phyloP scores from a whole-genome alignment of 2,797 vertebrate species.

The Poeciliopsis paucimaculata region DNA sequence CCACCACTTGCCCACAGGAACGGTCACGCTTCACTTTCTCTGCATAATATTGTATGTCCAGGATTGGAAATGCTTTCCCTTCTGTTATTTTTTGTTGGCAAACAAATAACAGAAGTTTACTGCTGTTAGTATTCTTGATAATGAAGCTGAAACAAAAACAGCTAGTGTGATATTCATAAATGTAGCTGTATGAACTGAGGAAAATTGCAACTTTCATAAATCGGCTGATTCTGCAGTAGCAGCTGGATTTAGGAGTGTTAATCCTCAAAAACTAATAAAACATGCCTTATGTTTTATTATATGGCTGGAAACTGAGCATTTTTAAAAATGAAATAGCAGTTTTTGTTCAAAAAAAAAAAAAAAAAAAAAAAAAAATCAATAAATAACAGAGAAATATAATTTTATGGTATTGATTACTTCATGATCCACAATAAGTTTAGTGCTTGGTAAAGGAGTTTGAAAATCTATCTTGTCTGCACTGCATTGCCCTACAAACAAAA shows the following conservation, averaged over 20 bases:
- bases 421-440: not conserved
- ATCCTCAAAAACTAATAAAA: not conserved
- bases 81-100: slow-evolving; percentile 2
- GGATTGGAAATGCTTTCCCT: not conserved
- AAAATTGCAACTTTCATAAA: not conserved
- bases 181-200: not conserved
- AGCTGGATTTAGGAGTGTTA: not conserved
- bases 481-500: not conserved
- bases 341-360: not conserved
- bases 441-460: not conserved
- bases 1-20: slow-evolving; percentile 34
- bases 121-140: not conserved
- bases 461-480: not conserved
- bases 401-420: not conserved
- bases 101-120: not conserved
- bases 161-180: not conserved
- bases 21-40: slow-evolving; percentile 18
- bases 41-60: slow-evolving; percentile 20
- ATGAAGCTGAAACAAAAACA: not conserved
- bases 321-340: not conserved
- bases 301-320: not conserved
- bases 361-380: not conserved
- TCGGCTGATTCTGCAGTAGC: not conserved
- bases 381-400: not conserved
- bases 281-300: not conserved